Evolutionary conservation across 2,113 vertebrate species (phyloP).

Genomic region (Corythornis madagascariensis): DNA sequence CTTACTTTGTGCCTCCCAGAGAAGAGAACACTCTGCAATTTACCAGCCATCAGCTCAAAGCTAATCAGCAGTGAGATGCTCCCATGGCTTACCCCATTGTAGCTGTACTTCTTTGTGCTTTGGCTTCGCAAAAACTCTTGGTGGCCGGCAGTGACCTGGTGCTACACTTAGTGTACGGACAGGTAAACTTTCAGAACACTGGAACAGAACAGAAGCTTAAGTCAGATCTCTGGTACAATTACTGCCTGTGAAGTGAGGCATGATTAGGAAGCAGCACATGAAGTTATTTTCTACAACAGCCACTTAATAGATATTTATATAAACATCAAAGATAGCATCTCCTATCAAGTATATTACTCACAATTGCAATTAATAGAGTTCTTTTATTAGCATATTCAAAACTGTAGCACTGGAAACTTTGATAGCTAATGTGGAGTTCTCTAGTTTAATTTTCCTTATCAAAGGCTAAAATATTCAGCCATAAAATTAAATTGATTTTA

Average conservation of each 20-base stretch:
- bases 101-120: slow-evolving; percentile 95
- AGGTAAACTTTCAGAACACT: slow-evolving; percentile 90
- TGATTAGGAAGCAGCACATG: neutral
- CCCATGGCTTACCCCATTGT: slow-evolving; percentile 87
- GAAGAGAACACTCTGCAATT: neutral
- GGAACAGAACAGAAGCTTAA: neutral
- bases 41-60: neutral
- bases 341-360: neutral
- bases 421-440: neutral
- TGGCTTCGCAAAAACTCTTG: slow-evolving; percentile 87
- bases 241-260: neutral
- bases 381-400: neutral
- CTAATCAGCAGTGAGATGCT: neutral
- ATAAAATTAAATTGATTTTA: neutral
- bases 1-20: neutral
- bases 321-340: neutral
- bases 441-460: neutral
- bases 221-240: neutral
- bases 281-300: neutral
- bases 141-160: slow-evolving; percentile 87
- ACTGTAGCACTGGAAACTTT: neutral
- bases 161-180: slow-evolving; percentile 89
- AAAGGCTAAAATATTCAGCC: neutral
- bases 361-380: neutral
- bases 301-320: neutral